A percentile compares a stretch with the other conserved stretches of the same genome.
These are phyloP conservation scores for Psittacula cyanocephala DNA, from an alignment of 2,113 vertebrate species.

Conservation along the genomic window DNA sequence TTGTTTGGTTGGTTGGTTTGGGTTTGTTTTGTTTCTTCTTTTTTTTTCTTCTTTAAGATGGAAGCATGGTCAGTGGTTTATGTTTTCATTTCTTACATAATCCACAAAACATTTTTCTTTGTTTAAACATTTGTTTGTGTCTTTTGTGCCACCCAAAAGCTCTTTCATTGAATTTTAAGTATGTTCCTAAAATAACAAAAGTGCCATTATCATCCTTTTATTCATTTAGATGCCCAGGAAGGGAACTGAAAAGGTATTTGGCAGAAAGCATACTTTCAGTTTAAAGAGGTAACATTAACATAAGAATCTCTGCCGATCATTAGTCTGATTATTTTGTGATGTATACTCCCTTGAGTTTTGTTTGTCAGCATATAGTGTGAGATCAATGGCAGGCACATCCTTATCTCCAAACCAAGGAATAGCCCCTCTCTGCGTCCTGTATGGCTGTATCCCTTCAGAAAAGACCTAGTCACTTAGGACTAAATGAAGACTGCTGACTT, in stretches of 20 bases:
- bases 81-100: conserved; percentile 40
- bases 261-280: conserved; percentile 33
- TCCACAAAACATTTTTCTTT: conserved; percentile 36
- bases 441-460: background rate
- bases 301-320: conserved; percentile 11
- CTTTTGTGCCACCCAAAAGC: conserved; percentile 42
- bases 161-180: conserved; percentile 63
- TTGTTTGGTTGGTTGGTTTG: background rate
- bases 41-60: background rate
- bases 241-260: conserved; percentile 44
- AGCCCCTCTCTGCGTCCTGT: background rate
- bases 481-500: background rate
- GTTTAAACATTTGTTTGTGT: conserved; percentile 35
- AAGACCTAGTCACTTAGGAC: background rate
- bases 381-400: background rate
- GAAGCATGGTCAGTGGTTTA: conserved; percentile 43
- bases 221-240: conserved; percentile 54
- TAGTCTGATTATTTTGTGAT: background rate
- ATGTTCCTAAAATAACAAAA: conserved; percentile 69
- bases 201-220: conserved; percentile 53
- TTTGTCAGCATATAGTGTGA: background rate
- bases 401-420: background rate
- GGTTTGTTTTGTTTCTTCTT: background rate
- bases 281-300: background rate
- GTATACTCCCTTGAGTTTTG: background rate